Evolutionary conservation across 37 sponge, comb jelly and placozoan genomes (phyloP), one percentile per base, ranked within the genome.

Genomic region (Agelas oroides): DNA sequence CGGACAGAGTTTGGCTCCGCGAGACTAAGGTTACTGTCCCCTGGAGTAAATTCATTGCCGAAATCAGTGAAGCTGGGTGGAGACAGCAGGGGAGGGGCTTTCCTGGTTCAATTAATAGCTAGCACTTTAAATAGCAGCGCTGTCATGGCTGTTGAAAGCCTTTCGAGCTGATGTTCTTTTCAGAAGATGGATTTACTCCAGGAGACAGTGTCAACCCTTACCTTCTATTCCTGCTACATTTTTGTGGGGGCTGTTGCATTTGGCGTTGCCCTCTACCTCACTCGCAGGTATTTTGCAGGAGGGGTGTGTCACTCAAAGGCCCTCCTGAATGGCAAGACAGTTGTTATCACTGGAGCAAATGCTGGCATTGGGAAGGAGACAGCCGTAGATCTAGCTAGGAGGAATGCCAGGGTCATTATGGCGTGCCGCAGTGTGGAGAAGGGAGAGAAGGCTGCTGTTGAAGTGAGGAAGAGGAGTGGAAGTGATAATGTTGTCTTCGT

Each of bases 291-390:
- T 8, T 32, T 34, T 34, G 65, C 21, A 15, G 95, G 88, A 40
- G 86, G 79, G 0, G 64, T 61, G 70, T 94, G 95, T 53, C 30
- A 55, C 31, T 89, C 89, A 27, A 72, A 72, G 59, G 73, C 63
- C 20, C 59, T 79, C 13, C 68, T 96, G 75, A 72, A 84, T 32
- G 94, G 94, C 46, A 96, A 93, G 81, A 91, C 91, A 0, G 94
- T 84, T 65, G 71, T 97, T 28, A 83, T 97, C 17, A 97, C 97
- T 54, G 97, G 97, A 56, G 93, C 86, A 21, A 97, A 97, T 76
- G 83, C 90, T 37, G 96, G 96, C 20, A 92, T 95, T 39, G 89
- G 89, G 13, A 73, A 89, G 39, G 92, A 79, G 69, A 92, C 97
- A 55, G 95, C 93, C 34, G 39, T 89, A n/a, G 95, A 92, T 57